Conservation (phyloP, 2,888 invertebrate species). For the Ichneumon xanthorius region DNA sequence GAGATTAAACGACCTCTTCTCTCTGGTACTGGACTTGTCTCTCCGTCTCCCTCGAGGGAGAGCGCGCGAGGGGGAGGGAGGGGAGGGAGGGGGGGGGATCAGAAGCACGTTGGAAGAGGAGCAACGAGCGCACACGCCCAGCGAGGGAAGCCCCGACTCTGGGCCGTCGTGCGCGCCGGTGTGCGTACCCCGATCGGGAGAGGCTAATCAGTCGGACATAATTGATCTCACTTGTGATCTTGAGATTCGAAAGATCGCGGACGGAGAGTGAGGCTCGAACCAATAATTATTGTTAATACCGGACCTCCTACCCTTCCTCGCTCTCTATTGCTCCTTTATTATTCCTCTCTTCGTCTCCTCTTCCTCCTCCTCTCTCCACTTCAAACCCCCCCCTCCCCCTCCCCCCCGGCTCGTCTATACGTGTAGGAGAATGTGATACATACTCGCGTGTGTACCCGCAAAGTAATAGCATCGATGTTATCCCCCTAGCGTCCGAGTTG, state of each 20-base stretch:
- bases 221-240: slow-evolving; percentile 85
- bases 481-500: slow-evolving; percentile 14
- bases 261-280: slow-evolving; percentile 83
- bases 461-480: slow-evolving; percentile 35
- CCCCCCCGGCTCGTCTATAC: not conserved
- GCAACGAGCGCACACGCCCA: slow-evolving; percentile 63
- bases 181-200: slow-evolving; percentile 75
- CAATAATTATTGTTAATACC: slow-evolving; percentile 84
- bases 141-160: slow-evolving; percentile 4
- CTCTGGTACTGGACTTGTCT: slow-evolving; percentile 62
- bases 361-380: not conserved
- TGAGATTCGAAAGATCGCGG: slow-evolving; percentile 84
- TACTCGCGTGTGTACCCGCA: slow-evolving; percentile 28
- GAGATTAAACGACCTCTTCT: slow-evolving; percentile 66
- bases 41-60: slow-evolving; percentile 42
- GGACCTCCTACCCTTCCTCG: slow-evolving; percentile 69
- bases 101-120: slow-evolving; percentile 24
- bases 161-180: slow-evolving; percentile 67
- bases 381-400: not conserved
- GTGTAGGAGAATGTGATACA: slow-evolving; percentile 18
- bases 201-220: slow-evolving; percentile 84
- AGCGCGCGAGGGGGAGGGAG: too few relatives aligned
- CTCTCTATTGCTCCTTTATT: slow-evolving; percentile 63
- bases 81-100: not conserved
- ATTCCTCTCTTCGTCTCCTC: slow-evolving; percentile 27